Evolutionary conservation across 1,140 invertebrate species (phyloP), one percentile per base, ranked within the genome.

Genomic region (Cephus cinctus): DNA sequence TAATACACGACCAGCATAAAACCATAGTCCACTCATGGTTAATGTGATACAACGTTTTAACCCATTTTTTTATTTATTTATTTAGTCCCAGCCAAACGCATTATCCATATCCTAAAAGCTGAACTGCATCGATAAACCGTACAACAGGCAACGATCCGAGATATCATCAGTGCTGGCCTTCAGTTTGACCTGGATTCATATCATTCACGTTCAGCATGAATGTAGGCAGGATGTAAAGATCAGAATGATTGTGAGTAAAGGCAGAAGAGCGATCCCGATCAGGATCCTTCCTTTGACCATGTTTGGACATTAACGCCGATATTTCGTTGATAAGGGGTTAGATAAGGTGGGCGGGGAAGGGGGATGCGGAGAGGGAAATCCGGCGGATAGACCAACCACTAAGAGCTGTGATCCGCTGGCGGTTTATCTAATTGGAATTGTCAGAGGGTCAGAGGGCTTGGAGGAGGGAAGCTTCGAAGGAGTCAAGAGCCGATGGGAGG

Each of bases 361-460:
- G 30, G 36, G 35, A 47, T 42, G 41, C 52, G 42, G n/a, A n/a
- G n/a, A n/a, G n/a, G 44, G 49, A 56, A 60, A 65, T 62, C 52
- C 57, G 50, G 46, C 50, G 47, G 54, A 59, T 9, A 49, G 63
- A 55, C 60, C 52, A 56, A 73, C 61, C 65, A 63, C 65, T 71
- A 69, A 73, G 68, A 72, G 59, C 63, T 60, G 57, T 68, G 66
- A 74, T 73, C 69, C 60, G 54, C 34, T 57, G 59, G 72, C 50
- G 69, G 69, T 76, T 75, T 74, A 71, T 73, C 63, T 76, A 76
- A 75, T 76, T 75, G 70, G 65, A 73, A 71, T 74, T 73, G 65
- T 74, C 69, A n/a, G n/a, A n/a, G n/a, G n/a, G n/a, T n/a, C n/a
- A n/a, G 67, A 65, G 61, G 49, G 61, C 52, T 60, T 27, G 51